Base-by-base conservation (phyloP, 2,797 vertebrate species). In the Xenops minutus region DNA sequence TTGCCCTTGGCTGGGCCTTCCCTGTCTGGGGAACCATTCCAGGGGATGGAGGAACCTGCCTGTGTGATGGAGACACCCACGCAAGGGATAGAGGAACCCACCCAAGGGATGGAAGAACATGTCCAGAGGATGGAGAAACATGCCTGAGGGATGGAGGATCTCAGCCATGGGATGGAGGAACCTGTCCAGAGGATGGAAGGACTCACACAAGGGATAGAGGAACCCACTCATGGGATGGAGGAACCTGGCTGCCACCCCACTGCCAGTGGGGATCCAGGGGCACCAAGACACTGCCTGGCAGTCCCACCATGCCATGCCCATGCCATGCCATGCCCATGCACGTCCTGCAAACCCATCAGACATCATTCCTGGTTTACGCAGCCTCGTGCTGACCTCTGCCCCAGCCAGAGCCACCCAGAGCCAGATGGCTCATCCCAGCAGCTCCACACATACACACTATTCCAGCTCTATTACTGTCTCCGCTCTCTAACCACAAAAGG, bases 251-350 rank as follows among this genome's bases (percentile, higher is more conserved):
- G 52, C 26, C 32, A 58, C 32, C 19, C 26, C 36, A 12, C 23
- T 29, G 39, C 37, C 55, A 16, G 21, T 1, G 1, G 34, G 36
- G 43, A 48, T 83, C 85, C 67, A 46, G 24, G 15, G 18, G 12
- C n/a, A 22, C 75, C 4, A 0, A 26, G 58, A n/a, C 0, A 2
- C 52, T 36, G 43, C 63, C 46, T 23, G 3, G 49, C 2, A 3
- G 29, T 23, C 43, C 23, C 3, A 0, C 4, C 3, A 0, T 9
- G 41, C 34, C 1, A 1, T 23, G 37, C 26, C 41, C 6, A 1
- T 13, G 58, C 48, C 6, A 1, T 12, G 56, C 52, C 41, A 26
- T 12, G 21, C 24, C 63, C 49, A 15, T 21, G 49, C 14, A 73
- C 58, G 21, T 26, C 55, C 81, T 44, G 22, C 66, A 58, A 49